phyloP scores from a whole-genome alignment of 2,888 invertebrate genomes.

The Drosophila histrio region DNA sequence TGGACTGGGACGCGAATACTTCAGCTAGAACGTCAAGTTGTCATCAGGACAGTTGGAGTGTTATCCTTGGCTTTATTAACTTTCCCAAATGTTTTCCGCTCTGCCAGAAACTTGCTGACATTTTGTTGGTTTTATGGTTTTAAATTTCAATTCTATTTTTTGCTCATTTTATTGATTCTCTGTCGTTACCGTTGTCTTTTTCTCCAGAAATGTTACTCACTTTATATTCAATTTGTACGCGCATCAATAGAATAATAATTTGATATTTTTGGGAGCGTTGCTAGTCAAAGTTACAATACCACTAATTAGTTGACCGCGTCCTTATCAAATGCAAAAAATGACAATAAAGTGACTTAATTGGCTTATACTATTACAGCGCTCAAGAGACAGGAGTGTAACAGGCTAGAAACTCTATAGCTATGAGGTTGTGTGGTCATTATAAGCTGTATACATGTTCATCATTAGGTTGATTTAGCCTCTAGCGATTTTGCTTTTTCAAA shows the following conservation, averaged over 20 bases:
- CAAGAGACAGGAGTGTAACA: neutral
- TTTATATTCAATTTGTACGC: slow-evolving; percentile 6
- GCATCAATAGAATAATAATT: slow-evolving; percentile 17
- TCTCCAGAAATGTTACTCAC: neutral
- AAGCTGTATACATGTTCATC: neutral
- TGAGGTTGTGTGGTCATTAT: neutral
- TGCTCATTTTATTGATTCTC: slow-evolving; percentile 10
- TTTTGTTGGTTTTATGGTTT: slow-evolving; percentile 28
- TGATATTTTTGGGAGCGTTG: slow-evolving; percentile 10
- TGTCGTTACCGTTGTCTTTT: neutral
- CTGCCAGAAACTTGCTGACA: slow-evolving; percentile 9
- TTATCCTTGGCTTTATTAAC: slow-evolving; percentile 62
- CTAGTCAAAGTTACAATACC: neutral
- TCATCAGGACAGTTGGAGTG: slow-evolving; percentile 57
- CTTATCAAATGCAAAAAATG: slow-evolving; percentile 31
- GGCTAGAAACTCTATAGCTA: neutral
- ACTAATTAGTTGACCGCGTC: slow-evolving; percentile 37
- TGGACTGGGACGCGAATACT: slow-evolving; percentile 6
- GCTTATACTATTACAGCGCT: neutral
- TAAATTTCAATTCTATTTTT: slow-evolving; percentile 34
- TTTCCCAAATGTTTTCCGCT: slow-evolving; percentile 46
- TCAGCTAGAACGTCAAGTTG: slow-evolving; percentile 56
- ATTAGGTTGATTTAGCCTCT: neutral
- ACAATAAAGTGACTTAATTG: slow-evolving; percentile 28
- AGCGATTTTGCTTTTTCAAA: neutral